Evolutionary conservation across 2,888 invertebrate genomes (phyloP).

Genomic region (Heteropelma amictum): DNA sequence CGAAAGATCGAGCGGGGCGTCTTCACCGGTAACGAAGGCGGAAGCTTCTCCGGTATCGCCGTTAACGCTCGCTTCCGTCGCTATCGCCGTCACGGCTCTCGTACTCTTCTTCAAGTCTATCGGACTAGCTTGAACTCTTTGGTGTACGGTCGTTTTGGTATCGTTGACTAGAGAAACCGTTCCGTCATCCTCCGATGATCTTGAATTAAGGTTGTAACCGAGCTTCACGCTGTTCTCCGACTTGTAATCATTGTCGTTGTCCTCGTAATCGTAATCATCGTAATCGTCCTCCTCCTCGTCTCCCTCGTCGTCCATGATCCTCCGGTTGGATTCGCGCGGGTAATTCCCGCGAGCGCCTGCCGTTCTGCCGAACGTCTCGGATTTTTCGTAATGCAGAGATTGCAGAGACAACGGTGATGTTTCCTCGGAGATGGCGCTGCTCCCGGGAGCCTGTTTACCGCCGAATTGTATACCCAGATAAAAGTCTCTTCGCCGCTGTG

Average conservation of each 20-base stretch:
- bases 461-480: slow-evolving; percentile 22
- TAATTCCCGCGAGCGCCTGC: slow-evolving; percentile 52
- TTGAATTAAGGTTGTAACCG: slow-evolving; percentile 77
- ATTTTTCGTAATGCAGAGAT: slow-evolving; percentile 47
- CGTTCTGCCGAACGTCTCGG: slow-evolving; percentile 52
- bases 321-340: slow-evolving; percentile 62
- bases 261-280: slow-evolving; percentile 72
- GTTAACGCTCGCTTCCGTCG: slow-evolving; percentile 21
- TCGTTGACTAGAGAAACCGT: slow-evolving; percentile 75
- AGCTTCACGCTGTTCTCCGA: slow-evolving; percentile 65
- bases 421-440: background rate
- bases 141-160: slow-evolving; percentile 70
- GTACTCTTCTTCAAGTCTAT: slow-evolving; percentile 68
- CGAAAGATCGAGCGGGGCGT: slow-evolving; percentile 85
- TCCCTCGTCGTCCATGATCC: background rate
- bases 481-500: slow-evolving; percentile 2
- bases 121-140: slow-evolving; percentile 73
- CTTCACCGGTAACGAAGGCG: slow-evolving; percentile 60
- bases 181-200: slow-evolving; percentile 67
- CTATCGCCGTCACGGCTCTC: background rate
- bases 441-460: background rate
- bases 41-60: slow-evolving; percentile 38
- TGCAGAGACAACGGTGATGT: background rate
- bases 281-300: background rate
- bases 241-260: slow-evolving; percentile 7